Base-by-base conservation (phyloP, 2,113 vertebrate genomes). In the Triplophysa siluroides region DNA sequence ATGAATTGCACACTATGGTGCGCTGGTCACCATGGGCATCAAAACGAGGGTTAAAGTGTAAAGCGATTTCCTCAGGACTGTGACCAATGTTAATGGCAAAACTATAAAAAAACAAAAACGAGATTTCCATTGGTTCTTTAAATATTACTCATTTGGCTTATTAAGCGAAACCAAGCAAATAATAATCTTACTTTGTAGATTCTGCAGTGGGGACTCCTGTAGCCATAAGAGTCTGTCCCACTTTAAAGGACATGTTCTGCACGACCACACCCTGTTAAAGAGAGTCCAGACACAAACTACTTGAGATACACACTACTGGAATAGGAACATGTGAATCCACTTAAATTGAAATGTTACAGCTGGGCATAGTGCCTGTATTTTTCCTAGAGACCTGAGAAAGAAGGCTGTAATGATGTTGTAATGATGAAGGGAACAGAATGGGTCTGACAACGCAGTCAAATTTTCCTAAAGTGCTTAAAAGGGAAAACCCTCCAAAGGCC, bases 241-340 rank as follows among this genome's bases (percentile, higher is more conserved):
- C 84, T 83, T 92, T 93, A 82, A 94, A 91, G 91, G 92, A 93
- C 92, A 93, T 92, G 73, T 92, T 92, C 83, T 88, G 85, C 8
- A 94, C 11, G 3, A 84, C 19, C 84, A 93, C 78, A 50, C 80
- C 85, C 92, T 93, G 87, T 52, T 52, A 23, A 16, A 61, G 38
- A 60, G 72, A 1, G 18, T 10, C 6, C 5, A 7, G 23, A 12
- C 5, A 16, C 47, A 29, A 45, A 23, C 21, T 5, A 61, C 64
- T 47, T 58, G 76, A 23, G 50, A 50, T 52, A 60, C 70, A 64
- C 60, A 62, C 33, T 67, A n/a, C 54, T 71, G 47, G 71, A 85
- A 81, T 21, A 77, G 62, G 29, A 86, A 83, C 90, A 89, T 88
- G 45, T 91, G 90, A 85, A 88, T 88, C 79, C 76, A 87, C 82